Conservation (phyloP, 2,797 vertebrate species). For the Gymnothorax javanicus region DNA sequence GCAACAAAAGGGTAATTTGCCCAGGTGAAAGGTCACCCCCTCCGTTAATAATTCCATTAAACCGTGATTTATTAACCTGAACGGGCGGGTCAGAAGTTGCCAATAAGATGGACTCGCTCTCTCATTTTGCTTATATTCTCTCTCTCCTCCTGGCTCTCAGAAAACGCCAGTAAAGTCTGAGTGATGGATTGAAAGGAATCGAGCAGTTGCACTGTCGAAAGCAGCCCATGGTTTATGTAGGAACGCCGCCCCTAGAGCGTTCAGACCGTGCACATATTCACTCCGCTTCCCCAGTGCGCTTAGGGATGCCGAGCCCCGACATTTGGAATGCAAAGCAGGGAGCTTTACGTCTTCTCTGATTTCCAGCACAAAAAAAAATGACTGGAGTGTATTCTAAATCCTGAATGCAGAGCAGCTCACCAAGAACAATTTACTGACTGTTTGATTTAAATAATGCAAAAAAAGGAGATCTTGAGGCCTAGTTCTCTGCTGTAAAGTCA, state of each 20-base stretch:
- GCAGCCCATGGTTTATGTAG: neutral
- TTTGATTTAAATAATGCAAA: conserved; percentile 20
- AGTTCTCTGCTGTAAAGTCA: conserved; percentile 18
- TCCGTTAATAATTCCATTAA: conserved; percentile 35
- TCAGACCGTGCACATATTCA: neutral
- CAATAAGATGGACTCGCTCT: conserved; percentile 28
- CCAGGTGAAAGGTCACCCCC: conserved; percentile 34
- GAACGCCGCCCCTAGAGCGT: neutral
- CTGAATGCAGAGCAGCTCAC: conserved; percentile 1
- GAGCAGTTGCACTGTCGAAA: neutral
- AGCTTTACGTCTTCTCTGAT: neutral
- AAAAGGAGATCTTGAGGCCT: neutral
- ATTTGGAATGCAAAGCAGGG: neutral
- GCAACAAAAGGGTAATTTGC: conserved; percentile 44
- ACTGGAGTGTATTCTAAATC: conserved; percentile 9
- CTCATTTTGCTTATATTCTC: neutral
- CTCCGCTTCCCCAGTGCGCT: neutral
- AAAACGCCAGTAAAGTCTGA: neutral
- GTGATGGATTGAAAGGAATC: neutral
- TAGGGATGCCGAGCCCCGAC: neutral
- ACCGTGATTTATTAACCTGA: conserved; percentile 37
- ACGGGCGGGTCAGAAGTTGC: conserved; percentile 41
- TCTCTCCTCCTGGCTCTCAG: neutral
- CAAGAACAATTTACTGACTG: conserved; percentile 27
- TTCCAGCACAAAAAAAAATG: neutral